These are phyloP conservation scores for zebrafish (Danio rerio) DNA, from an alignment of 2,113 vertebrate species.

Conservation along the genomic window DNA sequence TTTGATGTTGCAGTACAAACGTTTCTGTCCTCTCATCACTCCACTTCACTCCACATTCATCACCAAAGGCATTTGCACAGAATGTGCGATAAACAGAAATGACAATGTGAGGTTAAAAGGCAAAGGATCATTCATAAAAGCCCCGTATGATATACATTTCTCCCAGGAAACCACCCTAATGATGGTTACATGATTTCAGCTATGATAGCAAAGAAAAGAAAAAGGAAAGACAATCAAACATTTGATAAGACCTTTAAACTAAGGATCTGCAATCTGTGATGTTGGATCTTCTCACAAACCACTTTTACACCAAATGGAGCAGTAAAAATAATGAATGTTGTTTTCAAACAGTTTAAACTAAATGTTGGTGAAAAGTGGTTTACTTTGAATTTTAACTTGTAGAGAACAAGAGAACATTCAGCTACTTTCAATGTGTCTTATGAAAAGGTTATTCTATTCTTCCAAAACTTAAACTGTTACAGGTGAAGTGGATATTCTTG, in stretches of 20 bases:
- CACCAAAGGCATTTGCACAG: constrained; percentile 42
- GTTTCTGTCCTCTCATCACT: constrained; percentile 44
- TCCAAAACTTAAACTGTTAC: no score
- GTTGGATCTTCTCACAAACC: neutral
- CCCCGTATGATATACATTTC: neutral
- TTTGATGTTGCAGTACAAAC: constrained; percentile 74
- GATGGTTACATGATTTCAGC: neutral
- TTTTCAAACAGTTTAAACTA: no score
- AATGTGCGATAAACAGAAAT: constrained; percentile 14
- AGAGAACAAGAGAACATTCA: no score
- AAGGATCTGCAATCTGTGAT: neutral
- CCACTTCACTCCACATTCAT: constrained; percentile 18
- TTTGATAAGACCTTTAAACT: neutral
- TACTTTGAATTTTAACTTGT: no score
- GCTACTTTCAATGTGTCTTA: no score
- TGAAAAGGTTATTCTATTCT: no score
- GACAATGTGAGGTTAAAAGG: constrained; percentile 28
- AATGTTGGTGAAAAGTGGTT: no score
- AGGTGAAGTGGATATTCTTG: no score
- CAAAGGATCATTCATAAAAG: neutral
- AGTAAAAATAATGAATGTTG: no score
- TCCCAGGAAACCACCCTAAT: constrained; percentile 15
- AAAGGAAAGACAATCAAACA: neutral
- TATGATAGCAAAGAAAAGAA: no score
- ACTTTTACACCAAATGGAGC: no score